Evolutionary conservation across 2,888 invertebrate genomes (phyloP), one percentile per base, ranked within the genome.

Genomic region (Thecophora atra): DNA sequence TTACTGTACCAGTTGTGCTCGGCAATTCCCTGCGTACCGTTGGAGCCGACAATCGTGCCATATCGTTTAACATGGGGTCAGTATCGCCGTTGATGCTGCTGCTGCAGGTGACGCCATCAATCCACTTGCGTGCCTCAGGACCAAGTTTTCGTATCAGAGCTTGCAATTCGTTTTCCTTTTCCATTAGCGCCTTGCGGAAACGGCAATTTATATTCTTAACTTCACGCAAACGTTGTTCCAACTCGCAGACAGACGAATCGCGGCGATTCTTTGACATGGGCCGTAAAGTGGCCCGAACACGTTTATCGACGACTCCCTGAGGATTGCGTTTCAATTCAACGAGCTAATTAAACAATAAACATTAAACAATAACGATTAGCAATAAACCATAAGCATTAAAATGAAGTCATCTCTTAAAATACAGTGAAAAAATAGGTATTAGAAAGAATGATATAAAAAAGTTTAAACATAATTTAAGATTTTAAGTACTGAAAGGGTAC

Each of bases 281-380:
- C 74, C 95, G 91, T 66, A 97, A 88, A 0, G 97, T 97, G 1
- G 97, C 94, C 54, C 97, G 89, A 74, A 95, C 93, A 72, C 96
- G 89, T 82, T 93, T 93, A 81, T 96, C 94, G 64, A 93, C 92
- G 6, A 92, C 91, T 0, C 94, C 96, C 78, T 92, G 92, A 1
- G 97, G 96, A 86, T 92, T 92, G 78, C 96, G 90, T 78, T 94
- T 92, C 70, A 98, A 89, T 86, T 98, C 97, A 76, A 98, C 90
- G 76, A 98, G 89, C 95, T 97, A 87, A 30, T 47, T 5, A 47
- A 47, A n/a, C n/a, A n/a, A 13, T 44, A 44, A 44, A 44, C 7
- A 44, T 44, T 44, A 44, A 44, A 13, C 7, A 44, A 44, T 11
- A 11, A 44, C 44, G 44, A 11, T 44, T 44, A 7, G 8, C 7